Base-by-base conservation (phyloP, 2,113 vertebrate genomes). In the Rafetus swinhoei region DNA sequence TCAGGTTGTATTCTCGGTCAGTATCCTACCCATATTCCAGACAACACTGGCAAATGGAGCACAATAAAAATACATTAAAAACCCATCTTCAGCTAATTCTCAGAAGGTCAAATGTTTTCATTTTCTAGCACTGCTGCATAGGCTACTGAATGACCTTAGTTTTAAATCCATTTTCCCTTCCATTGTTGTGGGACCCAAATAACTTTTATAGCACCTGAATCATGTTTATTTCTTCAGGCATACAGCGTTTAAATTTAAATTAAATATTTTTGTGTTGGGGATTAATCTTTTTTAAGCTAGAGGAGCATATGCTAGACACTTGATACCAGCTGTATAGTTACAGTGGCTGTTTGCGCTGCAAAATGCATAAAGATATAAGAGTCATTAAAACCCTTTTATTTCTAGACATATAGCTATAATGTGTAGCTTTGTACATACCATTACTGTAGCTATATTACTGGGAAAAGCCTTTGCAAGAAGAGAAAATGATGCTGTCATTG, bases 391-490 rank as follows among this genome's bases (percentile, higher is more conserved):
- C 81, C 85, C 9, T 27, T 60, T 2, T 21, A n/a, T 4, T 4
- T 79, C 25, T 1, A 3, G 1, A 15, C 72, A 87, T 35, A 72
- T 9, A 29, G 21, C 32, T 94, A 45, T 65, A 82, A 79, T 24
- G 29, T 4, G 6, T 9, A 0, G 81, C 93, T 93, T 91, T 29
- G 81, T 91, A 98, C 99, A 98, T 98, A 99, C 99, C 98, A 99
- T 2, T 74, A 99, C 98, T 93, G 99, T 99, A 5, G 99, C 99
- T 97, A 99, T 98, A 85, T 99, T 99, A 96, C 98, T 97, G 45
- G 99, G 99, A 97, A 99, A 99, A 60, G 98, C 97, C 92, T 99
- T 98, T 39, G 98, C 98, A 5, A 99, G 98, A 52, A 99, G 97
- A 12, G 99, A 98, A 93, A 98, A 99, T 0, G 99, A 99, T 0